Evolutionary conservation across 2,113 vertebrate species (phyloP).

Genomic region (Formicarius rufipectus): DNA sequence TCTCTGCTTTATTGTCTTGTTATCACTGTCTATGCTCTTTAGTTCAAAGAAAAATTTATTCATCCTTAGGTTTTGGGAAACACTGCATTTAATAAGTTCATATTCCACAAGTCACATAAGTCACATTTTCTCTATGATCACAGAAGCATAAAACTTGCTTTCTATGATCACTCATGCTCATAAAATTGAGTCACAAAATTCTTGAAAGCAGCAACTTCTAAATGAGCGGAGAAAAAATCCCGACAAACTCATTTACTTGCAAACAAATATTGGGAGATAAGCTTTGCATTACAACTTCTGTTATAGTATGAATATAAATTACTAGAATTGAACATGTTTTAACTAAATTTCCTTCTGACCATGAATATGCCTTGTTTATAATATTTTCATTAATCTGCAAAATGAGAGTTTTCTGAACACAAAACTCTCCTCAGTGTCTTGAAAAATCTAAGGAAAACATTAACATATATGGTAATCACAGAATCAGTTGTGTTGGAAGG

Average conservation of each 20-base stretch:
- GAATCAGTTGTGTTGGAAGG: neutral
- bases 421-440: neutral
- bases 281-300: neutral
- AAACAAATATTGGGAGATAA: neutral
- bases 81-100: neutral
- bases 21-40: neutral
- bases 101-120: neutral
- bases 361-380: neutral
- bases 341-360: neutral
- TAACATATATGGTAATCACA: neutral
- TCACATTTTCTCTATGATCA: neutral
- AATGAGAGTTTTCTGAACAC: neutral
- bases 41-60: neutral
- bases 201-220: neutral
- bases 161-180: neutral
- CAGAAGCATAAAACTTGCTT: slow-evolving; percentile 2
- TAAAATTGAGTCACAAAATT: slow-evolving; percentile 9
- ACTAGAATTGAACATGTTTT: neutral
- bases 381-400: neutral
- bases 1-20: neutral
- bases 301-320: neutral
- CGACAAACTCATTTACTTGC: neutral
- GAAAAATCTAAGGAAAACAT: neutral
- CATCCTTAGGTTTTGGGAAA: neutral
- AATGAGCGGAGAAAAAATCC: neutral